phyloP scores from a whole-genome alignment of 2,113 vertebrate species.

The Propithecus coquereli region DNA sequence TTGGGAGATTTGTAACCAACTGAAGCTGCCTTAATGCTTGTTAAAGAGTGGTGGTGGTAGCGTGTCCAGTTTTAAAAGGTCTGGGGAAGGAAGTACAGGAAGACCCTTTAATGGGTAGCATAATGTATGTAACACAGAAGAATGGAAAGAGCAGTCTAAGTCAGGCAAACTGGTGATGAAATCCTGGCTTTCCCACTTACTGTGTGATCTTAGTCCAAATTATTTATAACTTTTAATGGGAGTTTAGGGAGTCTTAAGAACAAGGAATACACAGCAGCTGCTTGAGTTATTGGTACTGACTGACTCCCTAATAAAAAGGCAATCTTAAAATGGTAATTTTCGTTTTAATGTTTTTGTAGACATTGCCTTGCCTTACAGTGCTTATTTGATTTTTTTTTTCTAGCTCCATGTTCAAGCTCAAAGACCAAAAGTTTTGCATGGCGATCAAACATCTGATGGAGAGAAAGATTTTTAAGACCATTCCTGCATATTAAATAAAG shows the following conservation, averaged over 20 bases:
- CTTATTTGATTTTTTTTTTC: constrained; percentile 50
- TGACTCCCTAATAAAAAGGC: neutral
- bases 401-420: constrained; percentile 71
- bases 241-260: neutral
- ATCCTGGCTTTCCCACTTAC: neutral
- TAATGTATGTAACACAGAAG: neutral
- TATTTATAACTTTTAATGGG: neutral
- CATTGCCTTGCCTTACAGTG: constrained; percentile 24
- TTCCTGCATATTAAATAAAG: constrained; percentile 25
- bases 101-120: neutral
- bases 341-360: neutral
- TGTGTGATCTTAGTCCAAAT: neutral
- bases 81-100: neutral
- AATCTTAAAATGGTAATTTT: neutral
- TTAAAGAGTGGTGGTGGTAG: neutral
- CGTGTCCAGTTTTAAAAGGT: neutral
- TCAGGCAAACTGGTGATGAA: neutral
- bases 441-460: constrained; percentile 47
- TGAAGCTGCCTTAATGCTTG: neutral
- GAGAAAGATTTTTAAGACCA: constrained; percentile 43
- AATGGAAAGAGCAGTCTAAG: neutral
- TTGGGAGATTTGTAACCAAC: neutral
- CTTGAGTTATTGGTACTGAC: neutral
- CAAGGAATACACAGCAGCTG: neutral
- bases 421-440: neutral